These are phyloP conservation scores for Drosophila anomalata DNA, from an alignment of 2,888 invertebrate species.

Conservation along the genomic window DNA sequence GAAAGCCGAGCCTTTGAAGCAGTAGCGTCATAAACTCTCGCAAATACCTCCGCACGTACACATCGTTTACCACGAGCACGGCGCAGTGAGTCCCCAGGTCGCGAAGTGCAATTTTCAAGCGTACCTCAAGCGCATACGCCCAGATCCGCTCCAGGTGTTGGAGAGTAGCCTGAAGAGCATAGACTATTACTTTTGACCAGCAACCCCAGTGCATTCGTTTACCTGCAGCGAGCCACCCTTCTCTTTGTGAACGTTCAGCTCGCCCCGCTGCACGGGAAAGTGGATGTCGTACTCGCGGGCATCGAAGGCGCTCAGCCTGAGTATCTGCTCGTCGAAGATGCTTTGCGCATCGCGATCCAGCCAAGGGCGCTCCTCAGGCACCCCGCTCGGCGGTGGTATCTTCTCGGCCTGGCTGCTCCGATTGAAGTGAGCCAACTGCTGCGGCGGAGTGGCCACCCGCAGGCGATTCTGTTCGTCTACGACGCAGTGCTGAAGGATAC, in stretches of 20 bases:
- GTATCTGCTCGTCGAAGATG: conserved; percentile 70
- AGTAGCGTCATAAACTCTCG: conserved; percentile 93
- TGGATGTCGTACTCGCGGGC: conserved; percentile 92
- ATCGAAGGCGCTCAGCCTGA: conserved; percentile 74
- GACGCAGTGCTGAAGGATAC: conserved; percentile 93
- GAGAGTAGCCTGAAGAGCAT: conserved; percentile 87
- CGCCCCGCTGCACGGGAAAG: conserved; percentile 95
- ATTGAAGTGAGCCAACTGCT: conserved; percentile 95
- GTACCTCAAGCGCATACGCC: conserved; percentile 90
- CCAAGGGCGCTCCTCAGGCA: conserved; percentile 41
- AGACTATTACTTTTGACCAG: neutral
- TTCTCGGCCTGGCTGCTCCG: conserved; percentile 90
- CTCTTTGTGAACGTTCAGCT: conserved; percentile 92
- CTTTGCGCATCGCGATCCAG: conserved; percentile 18
- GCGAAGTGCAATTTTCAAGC: conserved; percentile 89
- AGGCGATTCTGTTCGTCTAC: conserved; percentile 91
- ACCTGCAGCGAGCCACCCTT: conserved; percentile 91
- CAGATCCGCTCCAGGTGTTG: conserved; percentile 95
- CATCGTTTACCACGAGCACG: conserved; percentile 94
- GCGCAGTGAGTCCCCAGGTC: conserved; percentile 92
- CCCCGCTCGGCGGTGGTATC: conserved; percentile 75
- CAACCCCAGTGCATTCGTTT: neutral
- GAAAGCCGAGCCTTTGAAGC: conserved; percentile 92
- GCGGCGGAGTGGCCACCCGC: conserved; percentile 93
- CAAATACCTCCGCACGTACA: conserved; percentile 93